A percentile compares a stretch with the other conserved stretches of the same genome.
Conservation (phyloP, 2,797 vertebrate genomes). For the Cichlasoma orientale region DNA sequence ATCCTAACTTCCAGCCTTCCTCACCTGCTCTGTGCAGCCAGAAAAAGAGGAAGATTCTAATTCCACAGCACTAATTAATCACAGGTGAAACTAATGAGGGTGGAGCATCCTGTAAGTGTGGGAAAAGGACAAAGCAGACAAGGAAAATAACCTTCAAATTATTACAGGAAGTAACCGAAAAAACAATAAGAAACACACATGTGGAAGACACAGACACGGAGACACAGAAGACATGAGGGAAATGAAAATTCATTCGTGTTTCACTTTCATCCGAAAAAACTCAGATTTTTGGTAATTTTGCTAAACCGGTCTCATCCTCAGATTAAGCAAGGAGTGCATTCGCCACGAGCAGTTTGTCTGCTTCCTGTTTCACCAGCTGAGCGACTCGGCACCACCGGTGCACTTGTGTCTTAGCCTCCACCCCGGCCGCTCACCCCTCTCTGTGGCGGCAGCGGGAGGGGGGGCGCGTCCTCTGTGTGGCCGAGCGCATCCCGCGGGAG, state of each 20-base stretch:
- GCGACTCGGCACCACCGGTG: conserved; percentile 28
- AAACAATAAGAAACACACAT: not conserved
- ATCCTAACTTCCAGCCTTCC: no score
- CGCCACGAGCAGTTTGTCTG: not conserved
- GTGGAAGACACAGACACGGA: not conserved
- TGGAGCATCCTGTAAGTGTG: no score
- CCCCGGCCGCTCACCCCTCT: not conserved
- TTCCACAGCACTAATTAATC: not conserved
- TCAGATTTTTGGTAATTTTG: no score
- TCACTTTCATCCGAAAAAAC: no score
- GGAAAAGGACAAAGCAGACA: not conserved
- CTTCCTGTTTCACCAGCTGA: not conserved
- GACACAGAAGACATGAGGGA: no score
- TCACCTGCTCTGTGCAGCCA: no score
- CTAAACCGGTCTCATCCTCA: no score
- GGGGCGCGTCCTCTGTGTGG: conserved; percentile 43
- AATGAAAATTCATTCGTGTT: no score
- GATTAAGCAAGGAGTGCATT: no score
- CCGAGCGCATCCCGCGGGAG: conserved; percentile 24
- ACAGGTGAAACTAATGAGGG: not conserved
- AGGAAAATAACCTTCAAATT: not conserved
- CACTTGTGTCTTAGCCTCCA: not conserved
- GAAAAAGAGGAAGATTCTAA: no score
- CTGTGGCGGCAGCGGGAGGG: not conserved
- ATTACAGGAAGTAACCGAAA: not conserved